A percentile compares a stretch with the other conserved stretches of the same genome.
Conservation (phyloP, 2,888 invertebrate species). For the Callosobruchus maculatus region DNA sequence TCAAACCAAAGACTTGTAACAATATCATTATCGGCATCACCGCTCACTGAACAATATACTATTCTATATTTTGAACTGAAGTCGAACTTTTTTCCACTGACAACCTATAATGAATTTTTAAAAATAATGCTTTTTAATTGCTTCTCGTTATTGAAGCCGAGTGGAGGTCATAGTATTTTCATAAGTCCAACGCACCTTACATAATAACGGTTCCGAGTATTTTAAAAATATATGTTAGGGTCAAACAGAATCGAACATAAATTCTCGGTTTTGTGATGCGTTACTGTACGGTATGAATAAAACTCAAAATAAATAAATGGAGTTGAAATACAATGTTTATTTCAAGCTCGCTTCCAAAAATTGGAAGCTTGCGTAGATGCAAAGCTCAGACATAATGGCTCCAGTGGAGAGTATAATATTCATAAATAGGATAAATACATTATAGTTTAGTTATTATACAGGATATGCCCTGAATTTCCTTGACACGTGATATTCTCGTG, state of each 20-base stretch:
- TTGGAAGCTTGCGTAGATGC: not conserved
- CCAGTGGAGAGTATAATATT: not conserved
- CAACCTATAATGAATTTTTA: not conserved
- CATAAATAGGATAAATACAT: no score
- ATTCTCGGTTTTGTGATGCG: not conserved
- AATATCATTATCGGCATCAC: no score
- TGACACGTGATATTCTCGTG: no score
- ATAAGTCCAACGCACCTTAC: not conserved
- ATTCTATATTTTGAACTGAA: no score
- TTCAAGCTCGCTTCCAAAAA: not conserved
- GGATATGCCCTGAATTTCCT: no score
- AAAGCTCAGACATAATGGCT: not conserved
- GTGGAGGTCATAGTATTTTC: not conserved
- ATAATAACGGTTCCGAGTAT: not conserved
- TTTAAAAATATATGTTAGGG: not conserved
- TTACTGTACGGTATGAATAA: not conserved
- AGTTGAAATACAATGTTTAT: not conserved
- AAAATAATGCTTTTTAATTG: not conserved
- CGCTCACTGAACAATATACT: no score
- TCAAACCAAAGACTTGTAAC: no score
- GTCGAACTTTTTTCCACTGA: no score
- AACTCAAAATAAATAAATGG: not conserved
- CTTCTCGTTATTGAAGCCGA: not conserved
- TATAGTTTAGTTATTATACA: no score
- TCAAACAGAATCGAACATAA: not conserved